These are phyloP conservation scores for Pinctada fucata DNA, from an alignment of 2,888 invertebrate genomes.

Conservation along the genomic window DNA sequence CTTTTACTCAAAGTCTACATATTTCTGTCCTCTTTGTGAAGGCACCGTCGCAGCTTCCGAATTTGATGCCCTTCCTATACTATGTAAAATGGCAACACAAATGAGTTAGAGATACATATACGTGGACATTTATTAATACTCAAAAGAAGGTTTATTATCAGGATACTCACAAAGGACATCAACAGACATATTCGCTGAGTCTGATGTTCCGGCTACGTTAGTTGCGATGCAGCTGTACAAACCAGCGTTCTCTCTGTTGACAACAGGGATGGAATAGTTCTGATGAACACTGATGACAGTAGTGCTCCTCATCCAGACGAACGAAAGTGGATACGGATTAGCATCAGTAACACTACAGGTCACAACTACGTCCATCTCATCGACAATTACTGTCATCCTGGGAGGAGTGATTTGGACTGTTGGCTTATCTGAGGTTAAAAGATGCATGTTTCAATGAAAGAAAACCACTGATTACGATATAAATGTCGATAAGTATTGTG, in stretches of 20 bases:
- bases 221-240: not conserved
- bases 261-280: not conserved
- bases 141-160: not conserved
- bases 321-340: not conserved
- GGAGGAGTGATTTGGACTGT: not conserved
- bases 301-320: not conserved
- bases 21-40: too few relatives aligned
- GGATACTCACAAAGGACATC: not conserved
- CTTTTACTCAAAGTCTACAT: too few relatives aligned
- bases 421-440: not conserved
- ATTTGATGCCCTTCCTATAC: too few relatives aligned
- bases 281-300: not conserved
- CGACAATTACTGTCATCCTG: not conserved
- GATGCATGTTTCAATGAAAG: too few relatives aligned
- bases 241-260: not conserved
- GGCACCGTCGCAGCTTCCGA: too few relatives aligned
- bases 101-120: too few relatives aligned
- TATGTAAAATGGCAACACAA: too few relatives aligned
- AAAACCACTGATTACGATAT: too few relatives aligned
- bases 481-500: too few relatives aligned
- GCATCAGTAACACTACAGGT: not conserved
- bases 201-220: conserved; percentile 1
- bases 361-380: not conserved
- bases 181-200: not conserved
- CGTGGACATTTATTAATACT: too few relatives aligned